Evolutionary conservation across 2,113 vertebrate species (phyloP).

Genomic region (Ariopsis seemanni): DNA sequence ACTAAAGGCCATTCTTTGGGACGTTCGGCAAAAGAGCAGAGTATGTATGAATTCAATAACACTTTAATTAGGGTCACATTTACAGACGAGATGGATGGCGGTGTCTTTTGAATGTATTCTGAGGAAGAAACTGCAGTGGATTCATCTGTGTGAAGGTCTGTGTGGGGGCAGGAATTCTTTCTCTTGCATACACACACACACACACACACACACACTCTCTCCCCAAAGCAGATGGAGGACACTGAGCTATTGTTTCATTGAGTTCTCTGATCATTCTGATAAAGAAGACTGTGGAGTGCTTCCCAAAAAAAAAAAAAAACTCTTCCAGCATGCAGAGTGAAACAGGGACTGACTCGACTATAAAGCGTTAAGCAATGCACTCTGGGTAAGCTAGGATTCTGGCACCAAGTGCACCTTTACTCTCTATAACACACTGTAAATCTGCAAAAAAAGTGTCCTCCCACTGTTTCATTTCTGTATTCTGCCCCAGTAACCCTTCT

Average conservation of each 20-base stretch:
- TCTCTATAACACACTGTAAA: constrained; percentile 36
- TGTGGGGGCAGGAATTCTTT: constrained; percentile 19
- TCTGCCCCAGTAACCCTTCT: constrained; percentile 6
- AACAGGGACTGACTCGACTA: constrained; percentile 23
- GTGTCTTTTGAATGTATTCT: background rate
- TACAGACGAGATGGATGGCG: background rate
- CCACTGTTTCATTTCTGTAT: constrained; percentile 23
- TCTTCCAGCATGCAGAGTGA: constrained; percentile 5
- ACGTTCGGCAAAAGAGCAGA: background rate
- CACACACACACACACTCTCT: constrained; percentile 4
- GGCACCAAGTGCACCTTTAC: constrained; percentile 13
- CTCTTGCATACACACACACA: background rate
- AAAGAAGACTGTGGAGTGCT: constrained; percentile 23
- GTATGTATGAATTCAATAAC: background rate
- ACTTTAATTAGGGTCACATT: constrained; percentile 8
- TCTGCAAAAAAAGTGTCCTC: constrained; percentile 1
- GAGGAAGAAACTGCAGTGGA: background rate
- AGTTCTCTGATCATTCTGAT: constrained; percentile 41
- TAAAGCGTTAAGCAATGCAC: constrained; percentile 37
- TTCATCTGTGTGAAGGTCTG: constrained; percentile 28
- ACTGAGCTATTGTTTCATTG: constrained; percentile 44
- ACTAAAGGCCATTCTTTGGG: background rate
- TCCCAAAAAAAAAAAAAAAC: constrained; percentile 3
- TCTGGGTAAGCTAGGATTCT: constrained; percentile 18
- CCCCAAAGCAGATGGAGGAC: constrained; percentile 44